Evolutionary conservation across 2,888 invertebrate species (phyloP).

Genomic region (Watsonalla binaria): DNA sequence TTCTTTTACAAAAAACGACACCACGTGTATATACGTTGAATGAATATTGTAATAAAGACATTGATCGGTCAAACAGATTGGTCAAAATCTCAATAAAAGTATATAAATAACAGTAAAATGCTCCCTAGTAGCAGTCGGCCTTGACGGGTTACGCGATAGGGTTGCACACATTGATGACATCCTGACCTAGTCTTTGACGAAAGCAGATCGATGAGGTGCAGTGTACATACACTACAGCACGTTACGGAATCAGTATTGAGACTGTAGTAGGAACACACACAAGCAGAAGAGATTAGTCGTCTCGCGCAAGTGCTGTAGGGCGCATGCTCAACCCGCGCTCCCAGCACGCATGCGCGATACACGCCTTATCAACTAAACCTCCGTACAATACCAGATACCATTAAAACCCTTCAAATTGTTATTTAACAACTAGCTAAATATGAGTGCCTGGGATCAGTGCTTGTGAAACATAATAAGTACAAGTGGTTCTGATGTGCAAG

Average conservation of each 20-base stretch:
- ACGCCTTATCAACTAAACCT: not conserved
- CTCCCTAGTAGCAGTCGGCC: not conserved
- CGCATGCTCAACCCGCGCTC: conserved; percentile 52
- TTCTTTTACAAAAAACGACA: no score
- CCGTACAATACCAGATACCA: conserved; percentile 5
- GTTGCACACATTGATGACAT: conserved; percentile 28
- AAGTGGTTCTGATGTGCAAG: conserved; percentile 71
- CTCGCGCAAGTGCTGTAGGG: conserved; percentile 35
- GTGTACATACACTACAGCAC: conserved; percentile 32
- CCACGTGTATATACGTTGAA: no score
- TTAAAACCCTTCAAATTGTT: conserved; percentile 16
- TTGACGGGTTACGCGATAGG: conserved; percentile 4
- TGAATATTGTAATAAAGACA: no score
- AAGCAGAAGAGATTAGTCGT: conserved; percentile 14
- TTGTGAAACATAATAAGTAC: conserved; percentile 21
- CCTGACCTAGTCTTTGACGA: conserved; percentile 50
- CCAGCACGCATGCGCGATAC: conserved; percentile 43
- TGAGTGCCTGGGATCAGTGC: conserved; percentile 24
- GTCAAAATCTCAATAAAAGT: no score
- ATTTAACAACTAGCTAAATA: conserved; percentile 24
- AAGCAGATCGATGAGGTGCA: conserved; percentile 55
- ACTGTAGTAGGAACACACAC: conserved; percentile 15
- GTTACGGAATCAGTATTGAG: no score
- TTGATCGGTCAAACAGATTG: no score
- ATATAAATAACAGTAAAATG: not conserved